Base-by-base conservation (phyloP, 2,888 invertebrate species). In the Tromatobia lineatoria region DNA sequence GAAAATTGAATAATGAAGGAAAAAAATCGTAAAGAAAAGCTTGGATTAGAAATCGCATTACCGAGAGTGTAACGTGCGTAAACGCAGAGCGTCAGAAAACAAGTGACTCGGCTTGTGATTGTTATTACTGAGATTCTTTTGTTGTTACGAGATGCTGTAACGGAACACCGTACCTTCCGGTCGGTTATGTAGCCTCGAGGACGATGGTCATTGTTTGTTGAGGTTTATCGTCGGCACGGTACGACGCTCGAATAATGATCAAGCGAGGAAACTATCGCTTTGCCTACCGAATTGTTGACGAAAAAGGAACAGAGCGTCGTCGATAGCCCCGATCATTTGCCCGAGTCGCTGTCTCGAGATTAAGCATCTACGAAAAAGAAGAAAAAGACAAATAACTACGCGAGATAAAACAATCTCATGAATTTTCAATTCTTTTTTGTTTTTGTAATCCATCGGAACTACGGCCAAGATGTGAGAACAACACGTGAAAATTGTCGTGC, bases 101-200 rank as follows among this genome's bases (percentile, higher is more conserved):
- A 82, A 70, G 64, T 78, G 80, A 87, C 85, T 89, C 88, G 77
- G 82, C 81, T 80, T 38, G 38, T 38, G 80, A 88, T 91, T 91
- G 90, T 91, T 91, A 86, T 90, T 88, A 89, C 85, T 90, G 88
- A 87, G 84, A 80, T 69, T 91, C 90, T 34, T 71, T 76, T 77
- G 76, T 77, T 90, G 90, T 92, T 91, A 89, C 80, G 80, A 88
- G 83, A 89, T 89, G 87, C 83, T 88, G 84, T 83, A 86, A 80
- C 61, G 54, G 70, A 76, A 82, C 47, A 86, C 85, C 78, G 83
- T 67, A 25, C 57, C 67, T 42, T n/a, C n/a, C 70, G 38, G 23
- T 64, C 57, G 23, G 42, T 10, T 45, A 29, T 57, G n/a, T n/a
- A n/a, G 8, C 23, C 52, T 18, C 18, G 67, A 25, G 45, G 45